Conservation (phyloP, 1,140 invertebrate species). For the Tyrophagus putrescentiae region DNA sequence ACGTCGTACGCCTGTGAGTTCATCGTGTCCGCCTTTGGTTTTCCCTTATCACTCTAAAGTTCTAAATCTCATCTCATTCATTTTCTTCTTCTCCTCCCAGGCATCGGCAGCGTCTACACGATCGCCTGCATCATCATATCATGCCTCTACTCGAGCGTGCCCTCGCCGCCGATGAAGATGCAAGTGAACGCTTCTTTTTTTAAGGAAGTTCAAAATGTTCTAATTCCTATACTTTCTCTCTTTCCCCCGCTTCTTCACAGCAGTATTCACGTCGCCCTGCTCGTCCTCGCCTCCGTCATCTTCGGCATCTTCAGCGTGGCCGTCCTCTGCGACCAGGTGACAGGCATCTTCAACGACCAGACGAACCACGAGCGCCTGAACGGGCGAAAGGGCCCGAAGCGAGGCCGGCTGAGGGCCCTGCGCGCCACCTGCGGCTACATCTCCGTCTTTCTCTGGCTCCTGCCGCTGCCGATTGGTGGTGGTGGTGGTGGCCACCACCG, state of each 20-base stretch:
- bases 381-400: neutral
- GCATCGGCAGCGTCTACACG: neutral
- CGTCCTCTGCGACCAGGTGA: neutral
- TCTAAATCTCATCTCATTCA: neutral
- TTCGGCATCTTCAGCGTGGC: neutral
- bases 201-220: neutral
- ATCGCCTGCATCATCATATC: neutral
- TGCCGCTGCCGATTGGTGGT: neutral
- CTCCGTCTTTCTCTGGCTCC: neutral
- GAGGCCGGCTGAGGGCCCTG: neutral
- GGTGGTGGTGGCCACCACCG: no score
- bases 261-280: conserved; percentile 2
- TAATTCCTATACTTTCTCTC: neutral
- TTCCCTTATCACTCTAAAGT: neutral
- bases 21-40: no score
- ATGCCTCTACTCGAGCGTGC: neutral
- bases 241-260: no score
- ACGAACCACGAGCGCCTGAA: neutral
- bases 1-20: conserved; percentile 15
- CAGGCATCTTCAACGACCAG: neutral
- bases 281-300: neutral
- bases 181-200: neutral
- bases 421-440: neutral
- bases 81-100: neutral
- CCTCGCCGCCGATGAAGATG: neutral